Base-by-base conservation (phyloP, 2,888 invertebrate genomes). In the Byasa hedistus region DNA sequence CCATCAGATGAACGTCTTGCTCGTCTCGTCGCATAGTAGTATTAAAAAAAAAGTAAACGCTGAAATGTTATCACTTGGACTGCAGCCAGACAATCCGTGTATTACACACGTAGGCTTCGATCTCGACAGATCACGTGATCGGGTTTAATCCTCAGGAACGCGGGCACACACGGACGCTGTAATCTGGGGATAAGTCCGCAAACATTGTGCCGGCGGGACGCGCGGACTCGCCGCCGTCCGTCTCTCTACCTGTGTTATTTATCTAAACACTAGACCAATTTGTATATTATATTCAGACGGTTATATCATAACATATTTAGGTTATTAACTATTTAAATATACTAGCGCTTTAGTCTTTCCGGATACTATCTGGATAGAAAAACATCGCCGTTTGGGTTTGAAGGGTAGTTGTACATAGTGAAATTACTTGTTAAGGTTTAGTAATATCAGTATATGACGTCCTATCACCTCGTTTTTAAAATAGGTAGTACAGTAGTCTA, bases 21-120 rank as follows among this genome's bases (percentile, higher is more conserved):
- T n/a, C n/a, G n/a, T n/a, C n/a, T n/a, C n/a, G n/a, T n/a, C n/a
- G n/a, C n/a, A n/a, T n/a, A n/a, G n/a, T n/a, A n/a, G n/a, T n/a
- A n/a, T 32, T 32, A 32, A 10, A 10, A 32, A 1, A 32, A 32
- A 1, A 32, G 7, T 32, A 32, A 32, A 32, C 32, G 32, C 32
- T 32, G 32, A 32, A 32, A 1, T 32, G 10, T 74, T 60, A 3
- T 72, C 15, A 64, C 70, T 80, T 81, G 69, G 3, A 65, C 79
- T 73, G 70, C 52, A 64, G 21, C 32, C 65, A 57, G 74, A 69
- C 77, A 79, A 74, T 75, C 76, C 80, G 81, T 82, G 83, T 84
- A 84, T 81, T 83, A 82, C 84, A 86, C 87, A 87, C 87, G 85
- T 85, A 86, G 82, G 78, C 80, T 70, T 71, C 77, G 79, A 80